phyloP scores from a whole-genome alignment of 2,797 vertebrate genomes.

The Numenius phaeopus region DNA sequence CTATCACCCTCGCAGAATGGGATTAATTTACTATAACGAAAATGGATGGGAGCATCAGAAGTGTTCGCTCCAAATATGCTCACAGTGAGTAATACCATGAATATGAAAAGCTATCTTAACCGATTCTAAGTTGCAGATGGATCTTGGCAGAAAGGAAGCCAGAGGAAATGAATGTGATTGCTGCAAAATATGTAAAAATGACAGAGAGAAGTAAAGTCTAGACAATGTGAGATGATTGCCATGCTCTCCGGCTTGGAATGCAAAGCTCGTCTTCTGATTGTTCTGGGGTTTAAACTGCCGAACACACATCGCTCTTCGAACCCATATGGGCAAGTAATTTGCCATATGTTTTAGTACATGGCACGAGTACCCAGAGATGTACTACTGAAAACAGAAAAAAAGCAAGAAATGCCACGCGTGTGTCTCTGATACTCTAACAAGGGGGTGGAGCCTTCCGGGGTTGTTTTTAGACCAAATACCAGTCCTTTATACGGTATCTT shows the following conservation, averaged over 20 bases:
- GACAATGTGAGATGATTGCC: conserved; percentile 67
- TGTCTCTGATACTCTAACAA: background rate
- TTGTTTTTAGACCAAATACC: background rate
- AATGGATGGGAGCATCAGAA: conserved; percentile 41
- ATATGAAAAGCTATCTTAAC: conserved; percentile 37
- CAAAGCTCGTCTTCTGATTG: conserved; percentile 6
- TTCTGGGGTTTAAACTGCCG: background rate
- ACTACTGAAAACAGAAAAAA: background rate
- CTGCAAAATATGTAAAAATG: conserved; percentile 54
- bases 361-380: background rate
- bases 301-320: background rate
- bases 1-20: background rate
- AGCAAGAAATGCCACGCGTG: fast-evolving
- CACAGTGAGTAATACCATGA: conserved; percentile 34
- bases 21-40: conserved; percentile 27
- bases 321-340: conserved; percentile 32
- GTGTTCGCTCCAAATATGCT: background rate
- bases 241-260: conserved; percentile 19
- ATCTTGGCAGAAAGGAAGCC: conserved; percentile 54
- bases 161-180: conserved; percentile 54
- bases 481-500: background rate
- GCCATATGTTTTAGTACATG: conserved; percentile 40
- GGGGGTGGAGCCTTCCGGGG: background rate
- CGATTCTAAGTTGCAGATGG: conserved; percentile 15
- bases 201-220: conserved; percentile 33